Conservation (phyloP, 2,888 invertebrate species). For the Bugula neritina region DNA sequence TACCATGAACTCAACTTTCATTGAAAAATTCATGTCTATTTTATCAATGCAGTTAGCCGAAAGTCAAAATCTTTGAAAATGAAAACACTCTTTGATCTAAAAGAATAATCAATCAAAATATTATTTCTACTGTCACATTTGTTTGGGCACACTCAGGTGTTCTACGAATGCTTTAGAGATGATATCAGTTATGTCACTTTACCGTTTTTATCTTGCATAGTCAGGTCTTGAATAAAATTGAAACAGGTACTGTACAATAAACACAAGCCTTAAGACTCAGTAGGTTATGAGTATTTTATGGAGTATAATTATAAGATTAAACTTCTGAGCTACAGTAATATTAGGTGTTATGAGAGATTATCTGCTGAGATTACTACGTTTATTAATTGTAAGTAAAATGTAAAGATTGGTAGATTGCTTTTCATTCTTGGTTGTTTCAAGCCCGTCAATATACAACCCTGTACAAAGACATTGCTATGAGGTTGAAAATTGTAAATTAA, state of each 20-base stretch:
- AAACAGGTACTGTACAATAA: too few relatives aligned
- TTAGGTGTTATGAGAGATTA: background rate
- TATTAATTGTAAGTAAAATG: background rate
- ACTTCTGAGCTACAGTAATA: background rate
- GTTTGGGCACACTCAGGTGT: background rate
- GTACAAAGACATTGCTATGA: too few relatives aligned
- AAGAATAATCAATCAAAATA: background rate
- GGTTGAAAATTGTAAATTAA: too few relatives aligned
- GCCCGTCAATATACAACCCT: too few relatives aligned
- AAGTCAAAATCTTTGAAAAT: background rate
- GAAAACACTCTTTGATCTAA: background rate
- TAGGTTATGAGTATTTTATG: too few relatives aligned
- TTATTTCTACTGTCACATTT: background rate
- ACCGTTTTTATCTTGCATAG: too few relatives aligned
- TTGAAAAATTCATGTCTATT: background rate
- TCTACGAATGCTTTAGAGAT: too few relatives aligned
- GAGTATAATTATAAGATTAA: too few relatives aligned
- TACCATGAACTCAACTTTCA: background rate
- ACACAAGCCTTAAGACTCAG: too few relatives aligned
- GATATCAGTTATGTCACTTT: too few relatives aligned
- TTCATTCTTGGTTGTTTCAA: too few relatives aligned
- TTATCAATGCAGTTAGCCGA: background rate
- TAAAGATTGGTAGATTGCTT: background rate
- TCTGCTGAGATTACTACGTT: background rate
- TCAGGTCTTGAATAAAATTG: too few relatives aligned